phyloP scores from a whole-genome alignment of 2,888 invertebrate species.

The Scaptomyza tumidula region DNA sequence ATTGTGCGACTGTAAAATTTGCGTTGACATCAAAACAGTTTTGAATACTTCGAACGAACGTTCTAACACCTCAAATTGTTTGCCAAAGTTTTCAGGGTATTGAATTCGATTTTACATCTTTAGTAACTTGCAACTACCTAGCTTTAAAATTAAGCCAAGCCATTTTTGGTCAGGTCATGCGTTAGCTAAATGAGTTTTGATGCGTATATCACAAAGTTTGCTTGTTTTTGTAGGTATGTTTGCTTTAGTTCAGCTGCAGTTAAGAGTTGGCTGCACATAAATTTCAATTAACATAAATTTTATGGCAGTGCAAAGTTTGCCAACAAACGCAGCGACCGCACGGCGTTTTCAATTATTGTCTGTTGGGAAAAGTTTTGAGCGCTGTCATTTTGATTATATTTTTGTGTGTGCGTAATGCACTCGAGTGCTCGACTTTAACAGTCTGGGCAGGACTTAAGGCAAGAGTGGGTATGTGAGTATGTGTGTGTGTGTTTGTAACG shows the following conservation, averaged over 20 bases:
- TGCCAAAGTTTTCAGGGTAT: too few species aligned
- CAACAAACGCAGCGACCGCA: slow-evolving; percentile 39
- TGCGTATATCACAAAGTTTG: slow-evolving; percentile 32
- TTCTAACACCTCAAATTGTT: neutral
- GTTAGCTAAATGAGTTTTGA: slow-evolving; percentile 48
- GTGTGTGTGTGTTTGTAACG: neutral
- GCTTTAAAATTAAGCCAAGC: neutral
- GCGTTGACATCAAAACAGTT: slow-evolving; percentile 28
- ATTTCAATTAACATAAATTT: slow-evolving; percentile 80
- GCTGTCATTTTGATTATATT: slow-evolving; percentile 34
- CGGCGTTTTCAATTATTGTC: slow-evolving; percentile 74
- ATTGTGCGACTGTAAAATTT: slow-evolving; percentile 22
- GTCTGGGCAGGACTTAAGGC: slow-evolving; percentile 2
- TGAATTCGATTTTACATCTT: neutral
- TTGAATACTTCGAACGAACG: neutral
- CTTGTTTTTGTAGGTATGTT: slow-evolving; percentile 15
- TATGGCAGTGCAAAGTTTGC: slow-evolving; percentile 57
- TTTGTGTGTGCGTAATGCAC: slow-evolving; percentile 59
- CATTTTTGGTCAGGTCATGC: slow-evolving; percentile 20
- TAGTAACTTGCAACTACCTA: neutral
- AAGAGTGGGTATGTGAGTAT: too few species aligned
- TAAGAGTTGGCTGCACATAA: slow-evolving; percentile 56
- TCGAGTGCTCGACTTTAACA: slow-evolving; percentile 25
- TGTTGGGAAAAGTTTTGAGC: slow-evolving; percentile 54
- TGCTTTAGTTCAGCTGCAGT: slow-evolving; percentile 19